A percentile compares a stretch with the other conserved stretches of the same genome.
Conservation (phyloP, 2,888 invertebrate species). For the Pollenia amentaria region DNA sequence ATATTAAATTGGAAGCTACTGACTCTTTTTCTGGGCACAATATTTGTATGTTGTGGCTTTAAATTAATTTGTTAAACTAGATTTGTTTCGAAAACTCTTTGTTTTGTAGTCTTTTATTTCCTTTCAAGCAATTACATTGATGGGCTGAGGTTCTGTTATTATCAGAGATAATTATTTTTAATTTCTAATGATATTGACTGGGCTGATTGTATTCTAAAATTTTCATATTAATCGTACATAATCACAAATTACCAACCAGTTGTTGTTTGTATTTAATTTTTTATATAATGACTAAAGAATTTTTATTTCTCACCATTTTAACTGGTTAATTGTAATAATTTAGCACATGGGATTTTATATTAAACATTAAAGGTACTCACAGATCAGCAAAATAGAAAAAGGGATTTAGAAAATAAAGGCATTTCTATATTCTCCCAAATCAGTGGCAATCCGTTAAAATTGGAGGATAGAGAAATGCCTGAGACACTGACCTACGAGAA, state of each 20-base stretch:
- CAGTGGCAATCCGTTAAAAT: too few relatives aligned
- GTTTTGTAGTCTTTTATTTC: background rate
- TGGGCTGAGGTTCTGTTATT: background rate
- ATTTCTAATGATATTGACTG: slow-evolving; percentile 4
- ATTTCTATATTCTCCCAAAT: too few relatives aligned
- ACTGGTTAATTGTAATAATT: slow-evolving; percentile 67
- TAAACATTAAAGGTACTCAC: slow-evolving; percentile 11
- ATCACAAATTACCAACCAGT: slow-evolving; percentile 1
- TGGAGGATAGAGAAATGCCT: too few relatives aligned
- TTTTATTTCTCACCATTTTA: slow-evolving; percentile 69
- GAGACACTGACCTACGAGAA: too few relatives aligned
- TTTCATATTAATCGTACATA: slow-evolving; percentile 15
- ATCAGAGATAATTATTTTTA: background rate
- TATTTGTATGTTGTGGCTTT: background rate
- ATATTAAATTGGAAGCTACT: slow-evolving; percentile 8
- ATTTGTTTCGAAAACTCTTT: background rate
- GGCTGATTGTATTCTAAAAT: slow-evolving; percentile 11
- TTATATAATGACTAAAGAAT: slow-evolving; percentile 37
- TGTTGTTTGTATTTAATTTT: slow-evolving; percentile 4
- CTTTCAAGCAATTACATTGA: background rate
- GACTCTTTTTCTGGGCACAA: background rate
- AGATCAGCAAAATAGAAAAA: background rate
- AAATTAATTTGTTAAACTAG: slow-evolving; percentile 9
- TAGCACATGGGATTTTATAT: slow-evolving; percentile 44
- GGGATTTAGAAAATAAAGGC: too few relatives aligned